Percentiles rank a stretch among this genome's conserved stretches.
Evolutionary conservation across 2,113 vertebrate genomes (phyloP).

Genomic region (Boleophthalmus pectinirostris): DNA sequence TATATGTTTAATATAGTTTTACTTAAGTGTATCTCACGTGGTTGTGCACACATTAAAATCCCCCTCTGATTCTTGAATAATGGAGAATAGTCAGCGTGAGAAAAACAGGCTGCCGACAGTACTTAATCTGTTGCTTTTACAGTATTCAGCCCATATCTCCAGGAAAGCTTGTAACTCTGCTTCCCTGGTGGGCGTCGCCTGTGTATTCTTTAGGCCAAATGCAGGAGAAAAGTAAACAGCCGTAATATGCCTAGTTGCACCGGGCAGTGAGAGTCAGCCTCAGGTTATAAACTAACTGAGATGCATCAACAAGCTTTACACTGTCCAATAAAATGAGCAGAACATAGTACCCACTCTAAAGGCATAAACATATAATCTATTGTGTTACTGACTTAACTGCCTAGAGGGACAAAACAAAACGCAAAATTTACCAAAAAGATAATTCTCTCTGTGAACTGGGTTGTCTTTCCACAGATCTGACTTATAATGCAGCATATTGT

Average conservation of each 20-base stretch:
- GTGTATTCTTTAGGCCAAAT: conserved; percentile 18
- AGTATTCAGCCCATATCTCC: conserved; percentile 13
- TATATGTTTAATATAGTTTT: not conserved
- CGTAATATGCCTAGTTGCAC: conserved; percentile 13
- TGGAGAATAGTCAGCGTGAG: not conserved
- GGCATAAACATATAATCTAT: conserved; percentile 1
- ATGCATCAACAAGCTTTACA: conserved; percentile 24
- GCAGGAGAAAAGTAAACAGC: conserved; percentile 20
- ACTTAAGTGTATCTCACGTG: not conserved
- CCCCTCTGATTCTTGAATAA: not conserved
- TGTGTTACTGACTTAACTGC: not conserved
- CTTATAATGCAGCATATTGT: too few relatives aligned
- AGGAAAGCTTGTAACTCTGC: conserved; percentile 18
- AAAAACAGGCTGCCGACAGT: not conserved
- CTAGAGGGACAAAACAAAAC: not conserved
- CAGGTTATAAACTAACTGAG: conserved; percentile 35
- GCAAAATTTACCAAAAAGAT: not conserved
- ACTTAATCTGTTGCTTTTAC: conserved; percentile 15
- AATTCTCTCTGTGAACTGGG: too few relatives aligned
- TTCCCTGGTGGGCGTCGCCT: conserved; percentile 16
- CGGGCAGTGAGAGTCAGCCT: conserved; percentile 24
- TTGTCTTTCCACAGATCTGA: not conserved
- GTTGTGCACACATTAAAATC: not conserved
- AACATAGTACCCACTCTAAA: not conserved
- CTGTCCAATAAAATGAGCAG: conserved; percentile 1